Evolutionary conservation across 2,113 vertebrate genomes (phyloP), one percentile per base, ranked within the genome.

Genomic region (Gallinago undulata): DNA sequence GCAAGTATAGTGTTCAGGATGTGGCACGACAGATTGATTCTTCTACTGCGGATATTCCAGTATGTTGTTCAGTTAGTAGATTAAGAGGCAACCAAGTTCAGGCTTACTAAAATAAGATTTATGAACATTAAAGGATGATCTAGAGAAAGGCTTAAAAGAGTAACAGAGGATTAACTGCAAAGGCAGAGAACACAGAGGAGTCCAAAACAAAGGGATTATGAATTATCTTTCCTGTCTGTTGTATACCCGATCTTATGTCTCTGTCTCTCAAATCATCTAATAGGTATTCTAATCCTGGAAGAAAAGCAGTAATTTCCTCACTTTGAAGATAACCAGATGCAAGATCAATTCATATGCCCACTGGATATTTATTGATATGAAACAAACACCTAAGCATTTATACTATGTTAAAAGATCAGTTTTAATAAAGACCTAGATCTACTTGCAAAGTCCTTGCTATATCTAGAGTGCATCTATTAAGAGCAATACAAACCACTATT

Each of bases 21-120:
- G 88, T n/a, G 85, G 91, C 81, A 89, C 28, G 13, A 74, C 31
- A 91, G 85, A 96, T 84, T 75, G 89, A 80, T 90, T 92, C 87
- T 85, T 53, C 79, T 77, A 63, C 37, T 91, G 88, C 1, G 1
- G 81, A 90, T 73, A 68, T 89, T 93, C 70, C 77, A 84, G 55
- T 51, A 66, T 3, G 4, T 37, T 80, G 43, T 37, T 92, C 63
- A 95, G 50, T 84, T 51, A 63, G 66, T 28, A 78, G 78, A 93
- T 80, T 89, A 94, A 94, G 10, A 89, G 50, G 78, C 75, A 89
- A 92, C 35, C 57, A 77, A 90, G 79, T 51, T 77, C 79, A 81
- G 79, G 73, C 81, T 85, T 89, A 70, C 28, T 95, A 50, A 72
- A 86, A 7, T 31, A 75, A 91, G 84, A 94, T 93, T 89, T 73